Conservation (phyloP, 2,797 vertebrate species). For the Typhlichthys subterraneus region DNA sequence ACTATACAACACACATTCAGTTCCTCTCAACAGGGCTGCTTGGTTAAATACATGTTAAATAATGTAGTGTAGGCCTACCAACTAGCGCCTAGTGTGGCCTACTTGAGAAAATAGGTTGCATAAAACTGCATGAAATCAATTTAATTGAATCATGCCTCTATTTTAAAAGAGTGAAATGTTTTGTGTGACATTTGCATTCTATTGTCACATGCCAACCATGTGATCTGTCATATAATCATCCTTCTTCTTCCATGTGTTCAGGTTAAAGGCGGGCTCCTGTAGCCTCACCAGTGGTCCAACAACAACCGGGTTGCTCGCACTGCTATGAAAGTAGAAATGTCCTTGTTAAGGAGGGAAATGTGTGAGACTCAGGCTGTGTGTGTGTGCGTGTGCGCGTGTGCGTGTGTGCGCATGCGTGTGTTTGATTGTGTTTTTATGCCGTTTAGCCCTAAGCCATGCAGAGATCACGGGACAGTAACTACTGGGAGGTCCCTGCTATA, state of each 20-base stretch:
- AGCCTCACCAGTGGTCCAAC: neutral
- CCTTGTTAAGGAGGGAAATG: neutral
- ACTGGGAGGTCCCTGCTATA: slow-evolving; percentile 4
- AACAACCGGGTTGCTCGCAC: neutral
- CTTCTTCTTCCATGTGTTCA: neutral
- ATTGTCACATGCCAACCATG: neutral
- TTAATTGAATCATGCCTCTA: no score
- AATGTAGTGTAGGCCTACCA: no score
- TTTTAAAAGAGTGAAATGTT: neutral
- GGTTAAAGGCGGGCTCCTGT: neutral
- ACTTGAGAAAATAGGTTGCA: no score
- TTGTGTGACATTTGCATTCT: no score
- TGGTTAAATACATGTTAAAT: no score
- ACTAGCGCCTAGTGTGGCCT: no score
- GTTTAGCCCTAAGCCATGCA: neutral
- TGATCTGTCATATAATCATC: neutral
- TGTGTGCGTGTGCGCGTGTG: neutral
- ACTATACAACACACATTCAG: neutral
- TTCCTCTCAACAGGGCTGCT: neutral
- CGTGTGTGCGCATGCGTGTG: slow-evolving; percentile 1
- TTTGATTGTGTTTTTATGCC: slow-evolving; percentile 1
- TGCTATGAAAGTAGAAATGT: neutral
- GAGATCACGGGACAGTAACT: slow-evolving; percentile 15
- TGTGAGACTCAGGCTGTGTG: neutral
- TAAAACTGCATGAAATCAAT: no score